phyloP scores from a whole-genome alignment of 2,113 vertebrate species.

The Hemiscyllium ocellatum region DNA sequence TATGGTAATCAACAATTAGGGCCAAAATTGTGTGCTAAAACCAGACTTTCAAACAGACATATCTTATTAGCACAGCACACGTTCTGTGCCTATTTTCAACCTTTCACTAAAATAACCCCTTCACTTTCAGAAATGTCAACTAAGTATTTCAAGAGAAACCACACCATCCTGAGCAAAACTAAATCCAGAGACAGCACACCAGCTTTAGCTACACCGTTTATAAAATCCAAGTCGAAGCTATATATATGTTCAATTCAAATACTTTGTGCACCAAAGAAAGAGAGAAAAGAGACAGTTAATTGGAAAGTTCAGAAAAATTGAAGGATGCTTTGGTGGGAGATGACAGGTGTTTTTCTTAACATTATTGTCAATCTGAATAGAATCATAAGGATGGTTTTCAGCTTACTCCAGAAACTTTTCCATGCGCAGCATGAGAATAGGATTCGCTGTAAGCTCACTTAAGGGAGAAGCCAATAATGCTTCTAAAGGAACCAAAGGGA shows the following conservation, averaged over 20 bases:
- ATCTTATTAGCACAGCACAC: neutral
- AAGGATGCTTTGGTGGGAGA: neutral
- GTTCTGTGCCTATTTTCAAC: neutral
- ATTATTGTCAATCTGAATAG: neutral
- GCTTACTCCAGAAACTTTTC: neutral
- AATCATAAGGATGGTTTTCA: neutral
- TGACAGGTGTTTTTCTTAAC: neutral
- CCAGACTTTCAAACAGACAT: neutral
- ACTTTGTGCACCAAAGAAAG: neutral
- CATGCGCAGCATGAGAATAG: neutral
- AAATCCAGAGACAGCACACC: neutral
- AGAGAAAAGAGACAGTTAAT: neutral
- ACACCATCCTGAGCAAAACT: neutral
- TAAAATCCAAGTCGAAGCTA: neutral
- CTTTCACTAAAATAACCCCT: neutral
- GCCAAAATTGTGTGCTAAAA: neutral
- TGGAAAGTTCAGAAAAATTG: neutral
- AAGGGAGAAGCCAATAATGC: neutral
- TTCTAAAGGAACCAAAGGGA: neutral
- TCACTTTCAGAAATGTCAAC: neutral
- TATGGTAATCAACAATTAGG: neutral
- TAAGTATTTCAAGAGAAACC: neutral
- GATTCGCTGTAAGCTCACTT: neutral
- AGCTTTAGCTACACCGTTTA: neutral
- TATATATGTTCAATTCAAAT: neutral